Evolutionary conservation across 2,888 invertebrate genomes (phyloP), one percentile per base, ranked within the genome.

Genomic region (Zaprionus lineosus): DNA sequence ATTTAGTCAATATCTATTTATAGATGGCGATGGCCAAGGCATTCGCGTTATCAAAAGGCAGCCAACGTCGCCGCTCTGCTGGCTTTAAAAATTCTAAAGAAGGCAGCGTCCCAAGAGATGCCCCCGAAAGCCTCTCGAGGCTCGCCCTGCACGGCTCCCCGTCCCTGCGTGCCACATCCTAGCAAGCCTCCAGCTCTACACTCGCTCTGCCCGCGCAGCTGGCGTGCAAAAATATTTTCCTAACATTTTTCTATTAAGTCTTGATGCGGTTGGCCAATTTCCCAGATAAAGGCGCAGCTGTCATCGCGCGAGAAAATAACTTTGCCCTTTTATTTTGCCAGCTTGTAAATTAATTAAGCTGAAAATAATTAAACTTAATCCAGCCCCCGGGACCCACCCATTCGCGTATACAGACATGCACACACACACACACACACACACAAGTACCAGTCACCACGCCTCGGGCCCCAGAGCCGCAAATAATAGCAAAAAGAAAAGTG

Each of bases 281-380:
- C 70, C 59, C 62, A 63, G 65, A 69, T 72, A 76, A 74, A 58
- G 61, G 46, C 58, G 61, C 51, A 56, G 58, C 77, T 75, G 74
- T 75, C 71, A 77, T 65, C 65, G 68, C 60, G 57, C 50, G 14
- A 26, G 21, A 70, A 69, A 60, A 72, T 59, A 41, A 19, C 37
- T 48, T 40, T 37, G 36, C 41, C 46, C 53, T 63, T 69, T 59
- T 55, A 47, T 60, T 57, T 53, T 18, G 48, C 40, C 53, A 47
- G 59, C 73, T 65, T 74, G 64, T 72, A 78, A 79, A 81, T 79
- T 81, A 79, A 81, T 79, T 75, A 82, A 74, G 74, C 74, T 72
- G 66, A 64, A 79, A 81, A 79, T 79, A 73, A 79, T 79, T 71
- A 68, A 77, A 71, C 71, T 61, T 81, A 75, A 79, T 78, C 73